Evolutionary conservation across 2,888 invertebrate species (phyloP), one percentile per base, ranked within the genome.

Genomic region (Plutella xylostella): DNA sequence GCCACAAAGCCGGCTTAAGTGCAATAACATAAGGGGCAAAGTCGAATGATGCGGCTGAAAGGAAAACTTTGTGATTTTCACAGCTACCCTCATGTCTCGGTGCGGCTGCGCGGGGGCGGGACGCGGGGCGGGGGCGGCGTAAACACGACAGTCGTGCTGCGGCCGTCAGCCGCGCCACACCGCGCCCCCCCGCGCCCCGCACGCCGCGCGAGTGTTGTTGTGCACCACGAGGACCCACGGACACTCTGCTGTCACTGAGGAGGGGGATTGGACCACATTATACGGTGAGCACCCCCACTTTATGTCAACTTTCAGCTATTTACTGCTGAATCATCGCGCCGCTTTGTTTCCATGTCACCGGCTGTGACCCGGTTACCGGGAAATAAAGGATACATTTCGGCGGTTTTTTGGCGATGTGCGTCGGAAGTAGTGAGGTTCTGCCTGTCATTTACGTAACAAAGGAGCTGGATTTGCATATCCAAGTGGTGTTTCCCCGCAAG

Each of bases 371-470:
- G 28, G 28, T 28, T 28, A 28, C 28, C 7, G 28, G 9, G 3
- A 28, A 28, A 28, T 28, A 28, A 28, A 28, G n/a, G 28, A 28
- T 28, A 28, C n/a, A 25, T 28, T 28, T 28, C n/a, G 9, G 3
- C 11, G 28, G 28, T 28, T 28, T n/a, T n/a, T n/a, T n/a, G n/a
- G n/a, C n/a, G n/a, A n/a, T n/a, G n/a, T n/a, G n/a, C n/a, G n/a
- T n/a, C n/a, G n/a, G n/a, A n/a, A n/a, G n/a, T n/a, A n/a, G n/a
- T n/a, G n/a, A n/a, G n/a, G n/a, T n/a, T n/a, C n/a, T 52, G 53
- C 52, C 53, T 54, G 37, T 46, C 45, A 54, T 57, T 57, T 54
- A 51, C 55, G 54, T 57, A 54, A 55, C 53, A 53, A 54, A 54
- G 49, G 20, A n/a, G n/a, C n/a, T n/a, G n/a, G n/a, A n/a, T n/a